These are phyloP conservation scores for Squalus acanthias DNA, from an alignment of 2,797 vertebrate species.

Conservation along the genomic window DNA sequence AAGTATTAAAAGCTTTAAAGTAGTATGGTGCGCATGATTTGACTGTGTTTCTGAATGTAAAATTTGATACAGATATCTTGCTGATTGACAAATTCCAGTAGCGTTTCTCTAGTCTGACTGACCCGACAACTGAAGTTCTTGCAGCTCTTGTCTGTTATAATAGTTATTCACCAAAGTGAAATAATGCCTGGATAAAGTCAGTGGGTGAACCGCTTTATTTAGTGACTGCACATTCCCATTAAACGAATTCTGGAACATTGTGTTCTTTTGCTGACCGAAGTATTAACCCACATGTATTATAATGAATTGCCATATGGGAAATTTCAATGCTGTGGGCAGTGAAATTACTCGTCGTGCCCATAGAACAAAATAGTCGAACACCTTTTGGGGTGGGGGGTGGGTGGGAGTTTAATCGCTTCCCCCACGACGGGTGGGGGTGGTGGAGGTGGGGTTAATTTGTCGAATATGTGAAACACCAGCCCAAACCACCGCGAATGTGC, in stretches of 20 bases:
- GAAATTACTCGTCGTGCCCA: not conserved
- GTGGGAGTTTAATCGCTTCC: not conserved
- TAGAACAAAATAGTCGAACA: not conserved
- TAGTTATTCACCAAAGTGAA: not conserved
- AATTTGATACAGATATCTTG: not conserved
- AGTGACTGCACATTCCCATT: not conserved
- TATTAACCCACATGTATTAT: not conserved
- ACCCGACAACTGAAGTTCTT: not conserved
- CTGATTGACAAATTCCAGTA: not conserved
- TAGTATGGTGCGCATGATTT: not conserved
- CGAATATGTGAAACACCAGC: not conserved
- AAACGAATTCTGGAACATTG: not conserved
- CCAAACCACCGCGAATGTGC: not conserved
- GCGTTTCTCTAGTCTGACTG: not conserved
- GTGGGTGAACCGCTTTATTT: not conserved
- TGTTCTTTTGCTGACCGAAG: not conserved
- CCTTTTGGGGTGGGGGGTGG: not conserved
- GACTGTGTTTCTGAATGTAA: not conserved
- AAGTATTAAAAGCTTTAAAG: slow-evolving; percentile 24
- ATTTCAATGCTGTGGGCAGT: not conserved
- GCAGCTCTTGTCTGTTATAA: not conserved
- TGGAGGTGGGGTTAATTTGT: not conserved
- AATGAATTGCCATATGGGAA: slow-evolving; percentile 19
- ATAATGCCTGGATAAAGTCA: not conserved
- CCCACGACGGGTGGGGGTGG: not conserved